Base-by-base conservation (phyloP, 2,888 invertebrate species). In the Eutolmus rufibarbis region DNA sequence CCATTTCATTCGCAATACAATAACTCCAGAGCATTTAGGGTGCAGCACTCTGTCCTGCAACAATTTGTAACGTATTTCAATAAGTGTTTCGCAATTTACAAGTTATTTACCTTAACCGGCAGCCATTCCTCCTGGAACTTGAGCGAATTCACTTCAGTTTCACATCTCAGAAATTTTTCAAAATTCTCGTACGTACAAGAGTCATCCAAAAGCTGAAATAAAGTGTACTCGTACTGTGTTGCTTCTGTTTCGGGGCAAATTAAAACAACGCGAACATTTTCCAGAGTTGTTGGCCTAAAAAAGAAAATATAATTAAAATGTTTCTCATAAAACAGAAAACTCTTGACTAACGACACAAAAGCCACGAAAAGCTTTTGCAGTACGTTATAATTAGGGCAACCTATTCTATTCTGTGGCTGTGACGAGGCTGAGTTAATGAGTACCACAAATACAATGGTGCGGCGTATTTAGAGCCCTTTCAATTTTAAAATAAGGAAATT, bases 121-220 rank as follows among this genome's bases (percentile, higher is more conserved):
- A 74, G n/a, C 89, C 89, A 88, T n/a, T 89, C 89, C 23, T 87
- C 37, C 12, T 74, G 56, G 14, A 87, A 89, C n/a, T 74, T 37
- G 16, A 88, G 85, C n/a, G 28, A 76, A 12, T 40, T 46, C 14
- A 51, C 40, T 40, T 85, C 79, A 66, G 66, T 34, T 28, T 85
- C 79, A 74, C 46, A 51, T 46, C 86, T 46, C 2, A 89, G 85
- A 23, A 89, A 56, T 84, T 87, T 86, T 31, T 88, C 81, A 57
- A 87, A 77, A 40, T 86, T 86, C 43, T 88, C 87, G 51, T 87
- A 89, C 34, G 85, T 85, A 19, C 76, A 87, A 40, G 81, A 77
- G 74, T 88, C 82, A 79, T 87, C 86, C 51, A 87, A 76, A 43
- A 89, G 81, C 84, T 88, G 84, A 82, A 87, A 89, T 74, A 89